These are phyloP conservation scores for Zaprionus camerounensis DNA, from an alignment of 1,140 invertebrate genomes.

Conservation along the genomic window DNA sequence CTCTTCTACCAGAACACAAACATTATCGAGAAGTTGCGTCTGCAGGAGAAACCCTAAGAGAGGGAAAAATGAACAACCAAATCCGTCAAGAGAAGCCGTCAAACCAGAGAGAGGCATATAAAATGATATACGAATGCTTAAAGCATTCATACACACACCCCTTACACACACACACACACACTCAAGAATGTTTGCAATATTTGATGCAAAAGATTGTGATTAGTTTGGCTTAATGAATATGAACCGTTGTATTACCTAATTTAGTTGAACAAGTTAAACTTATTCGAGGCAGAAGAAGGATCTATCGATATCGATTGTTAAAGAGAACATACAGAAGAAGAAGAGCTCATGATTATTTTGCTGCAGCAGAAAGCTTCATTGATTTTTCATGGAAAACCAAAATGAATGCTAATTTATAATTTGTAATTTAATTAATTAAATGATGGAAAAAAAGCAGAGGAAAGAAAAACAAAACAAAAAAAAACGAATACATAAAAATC, in stretches of 20 bases:
- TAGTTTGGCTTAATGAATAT: conserved; percentile 56
- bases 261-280: conserved; percentile 71
- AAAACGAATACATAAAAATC: conserved; percentile 58
- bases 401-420: conserved; percentile 54
- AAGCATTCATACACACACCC: conserved; percentile 23
- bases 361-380: conserved; percentile 65
- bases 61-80: conserved; percentile 4
- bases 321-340: background rate
- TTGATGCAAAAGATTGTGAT: conserved; percentile 63
- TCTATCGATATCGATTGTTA: conserved; percentile 1
- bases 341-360: conserved; percentile 51
- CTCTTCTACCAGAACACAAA: conserved; percentile 79
- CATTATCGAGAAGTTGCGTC: conserved; percentile 65
- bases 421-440: conserved; percentile 46
- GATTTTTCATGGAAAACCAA: conserved; percentile 75
- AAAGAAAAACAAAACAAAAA: conserved; percentile 38
- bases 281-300: conserved; percentile 40
- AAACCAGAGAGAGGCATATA: conserved; percentile 35
- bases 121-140: conserved; percentile 24
- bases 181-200: conserved; percentile 45
- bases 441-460: conserved; percentile 19
- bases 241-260: conserved; percentile 66
- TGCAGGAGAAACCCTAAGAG: conserved; percentile 47
- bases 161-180: conserved; percentile 15
- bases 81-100: conserved; percentile 28